Conservation (phyloP, 2,888 invertebrate genomes). For the Clusia tigrina region DNA sequence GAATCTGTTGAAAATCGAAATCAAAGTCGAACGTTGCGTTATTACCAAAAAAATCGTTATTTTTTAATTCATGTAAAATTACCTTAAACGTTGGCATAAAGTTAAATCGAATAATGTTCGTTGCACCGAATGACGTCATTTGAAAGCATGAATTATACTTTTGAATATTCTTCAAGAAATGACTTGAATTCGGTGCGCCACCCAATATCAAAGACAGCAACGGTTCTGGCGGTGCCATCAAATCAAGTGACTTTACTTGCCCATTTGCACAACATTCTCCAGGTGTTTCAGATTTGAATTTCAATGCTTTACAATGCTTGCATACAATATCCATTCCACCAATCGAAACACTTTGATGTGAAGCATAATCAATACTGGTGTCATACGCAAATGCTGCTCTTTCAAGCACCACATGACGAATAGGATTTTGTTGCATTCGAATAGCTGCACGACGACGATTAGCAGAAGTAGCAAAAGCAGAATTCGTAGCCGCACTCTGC, state of each 20-base stretch:
- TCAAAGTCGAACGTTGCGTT: no score
- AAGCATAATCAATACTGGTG: neutral
- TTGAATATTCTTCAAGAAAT: constrained; percentile 14
- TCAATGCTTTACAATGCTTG: constrained; percentile 3
- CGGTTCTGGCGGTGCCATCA: constrained; percentile 18
- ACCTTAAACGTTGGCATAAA: constrained; percentile 22
- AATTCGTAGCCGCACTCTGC: neutral
- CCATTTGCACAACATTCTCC: constrained; percentile 19
- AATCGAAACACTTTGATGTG: neutral
- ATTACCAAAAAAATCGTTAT: no score
- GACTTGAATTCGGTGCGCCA: constrained; percentile 2
- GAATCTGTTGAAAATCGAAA: constrained; percentile 30
- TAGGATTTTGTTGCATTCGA: no score
- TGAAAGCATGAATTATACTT: constrained; percentile 21
- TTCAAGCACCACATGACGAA: no score
- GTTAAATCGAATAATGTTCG: constrained; percentile 10
- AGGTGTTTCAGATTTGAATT: constrained; percentile 11
- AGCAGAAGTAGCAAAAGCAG: neutral
- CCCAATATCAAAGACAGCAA: constrained; percentile 15
- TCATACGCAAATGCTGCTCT: no score
- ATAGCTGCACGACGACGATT: neutral
- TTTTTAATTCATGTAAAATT: no score
- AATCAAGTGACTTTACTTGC: constrained; percentile 19
- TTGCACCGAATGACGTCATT: constrained; percentile 25
- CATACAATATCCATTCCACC: constrained; percentile 7